Base-by-base conservation (phyloP, 1,140 invertebrate genomes). In the Hyphantria cunea region DNA sequence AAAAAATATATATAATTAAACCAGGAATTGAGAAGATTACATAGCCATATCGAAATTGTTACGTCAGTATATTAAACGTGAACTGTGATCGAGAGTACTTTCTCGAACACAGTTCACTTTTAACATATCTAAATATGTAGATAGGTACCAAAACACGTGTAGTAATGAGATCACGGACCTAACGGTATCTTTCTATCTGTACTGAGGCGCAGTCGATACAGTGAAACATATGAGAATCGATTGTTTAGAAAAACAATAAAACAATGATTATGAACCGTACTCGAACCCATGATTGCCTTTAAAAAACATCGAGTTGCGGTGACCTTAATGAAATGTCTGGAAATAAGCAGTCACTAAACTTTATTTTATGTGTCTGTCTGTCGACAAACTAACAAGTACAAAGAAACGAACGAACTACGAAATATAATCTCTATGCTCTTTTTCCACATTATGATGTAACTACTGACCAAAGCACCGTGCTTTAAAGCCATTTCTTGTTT, bases 201-300 rank as follows among this genome's bases (percentile, higher is more conserved):
- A 10, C 10, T 53, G 45, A 55, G 63, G 58, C 47, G 42, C 54
- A 61, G 65, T 45, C 44, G 49, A 64, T 9, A 31, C 53, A 32
- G 11, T 51, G 45, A 47, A 69, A 68, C 63, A 76, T 72, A 72
- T 74, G 72, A 54, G 66, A 78, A 74, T 74, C 66, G 72, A 74
- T 79, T 80, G 76, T 83, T 76, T 74, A 64, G 51, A 64, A 58
- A 73, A 73, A 60, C 52, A 72, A 73, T 78, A 69, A 69, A 47
- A 65, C 52, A 31, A 41, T 68, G 47, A 76, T 74, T 70, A 62
- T 65, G 70, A 72, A 66, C 67, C 68, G 64, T 64, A 55, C 61
- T 49, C 47, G 13, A 56, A 63, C 39, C 31, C 14, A 15, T 50
- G 45, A 33, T 12, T 58, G 49, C 34, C 37, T 48, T n/a, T 41